Evolutionary conservation across 2,888 invertebrate genomes (phyloP).

Genomic region (Pterostichus madidus): DNA sequence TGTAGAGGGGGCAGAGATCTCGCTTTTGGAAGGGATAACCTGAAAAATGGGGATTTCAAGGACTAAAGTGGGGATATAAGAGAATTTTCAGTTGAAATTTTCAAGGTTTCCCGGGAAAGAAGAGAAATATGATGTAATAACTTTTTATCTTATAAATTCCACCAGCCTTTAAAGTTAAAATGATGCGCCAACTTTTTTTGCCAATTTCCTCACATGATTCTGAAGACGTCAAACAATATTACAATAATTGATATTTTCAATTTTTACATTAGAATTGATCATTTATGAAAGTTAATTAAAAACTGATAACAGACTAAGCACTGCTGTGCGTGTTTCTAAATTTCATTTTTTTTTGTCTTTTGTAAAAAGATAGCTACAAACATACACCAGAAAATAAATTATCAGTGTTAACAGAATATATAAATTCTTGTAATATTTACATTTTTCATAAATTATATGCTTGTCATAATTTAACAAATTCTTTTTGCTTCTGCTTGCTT

Average conservation of each 20-base stretch:
- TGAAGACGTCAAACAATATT: conserved; percentile 1
- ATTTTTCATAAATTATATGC: neutral
- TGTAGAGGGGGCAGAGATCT: neutral
- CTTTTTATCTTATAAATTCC: conserved; percentile 36
- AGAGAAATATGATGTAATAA: conserved; percentile 52
- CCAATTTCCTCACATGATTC: conserved; percentile 43
- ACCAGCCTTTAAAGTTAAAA: conserved; percentile 2
- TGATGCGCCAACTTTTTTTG: conserved; percentile 3
- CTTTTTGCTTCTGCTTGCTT: neutral
- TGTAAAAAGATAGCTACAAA: neutral
- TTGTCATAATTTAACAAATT: neutral
- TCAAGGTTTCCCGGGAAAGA: conserved; percentile 48
- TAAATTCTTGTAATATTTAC: too few species aligned
- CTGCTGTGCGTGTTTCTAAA: too few species aligned
- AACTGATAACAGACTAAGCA: too few species aligned
- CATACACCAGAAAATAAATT: neutral
- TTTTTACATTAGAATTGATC: neutral
- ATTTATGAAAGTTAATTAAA: too few species aligned
- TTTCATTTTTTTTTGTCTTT: neutral
- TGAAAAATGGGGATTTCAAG: conserved; percentile 15
- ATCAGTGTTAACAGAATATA: too few species aligned
- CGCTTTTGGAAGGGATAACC: neutral
- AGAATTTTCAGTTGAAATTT: conserved; percentile 28
- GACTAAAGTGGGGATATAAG: conserved; percentile 30
- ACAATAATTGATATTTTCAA: neutral